These are phyloP conservation scores for Phataginus tricuspis DNA, from an alignment of 2,797 vertebrate species.

Conservation along the genomic window DNA sequence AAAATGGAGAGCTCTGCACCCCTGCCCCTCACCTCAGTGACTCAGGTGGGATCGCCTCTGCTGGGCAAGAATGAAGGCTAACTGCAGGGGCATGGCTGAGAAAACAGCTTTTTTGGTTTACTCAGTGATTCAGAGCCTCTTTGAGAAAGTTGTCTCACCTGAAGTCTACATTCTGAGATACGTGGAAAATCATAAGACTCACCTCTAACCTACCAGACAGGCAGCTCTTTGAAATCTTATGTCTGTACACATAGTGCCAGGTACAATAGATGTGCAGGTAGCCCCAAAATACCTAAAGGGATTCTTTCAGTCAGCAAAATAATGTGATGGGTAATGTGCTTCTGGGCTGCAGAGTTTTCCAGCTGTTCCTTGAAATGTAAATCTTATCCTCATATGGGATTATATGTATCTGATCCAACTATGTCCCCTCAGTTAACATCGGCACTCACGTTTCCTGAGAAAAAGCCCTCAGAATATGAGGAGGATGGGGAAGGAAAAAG, in stretches of 20 bases:
- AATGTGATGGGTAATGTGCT: not conserved
- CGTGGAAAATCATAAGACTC: not conserved
- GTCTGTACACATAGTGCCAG: not conserved
- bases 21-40: not conserved
- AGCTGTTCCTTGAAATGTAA: not conserved
- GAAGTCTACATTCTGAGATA: not conserved
- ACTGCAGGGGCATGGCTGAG: not conserved
- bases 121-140: not conserved
- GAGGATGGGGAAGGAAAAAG: not conserved
- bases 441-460: not conserved
- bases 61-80: not conserved
- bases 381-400: not conserved
- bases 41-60: not conserved
- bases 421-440: not conserved
- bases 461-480: not conserved
- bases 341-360: not conserved
- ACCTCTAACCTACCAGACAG: not conserved
- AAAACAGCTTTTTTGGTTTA: not conserved
- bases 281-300: not conserved
- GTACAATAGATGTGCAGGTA: not conserved
- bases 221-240: not conserved
- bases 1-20: accelerated
- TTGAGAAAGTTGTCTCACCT: not conserved
- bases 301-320: not conserved
- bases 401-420: not conserved